Evolutionary conservation across 2,797 vertebrate species (phyloP).

Genomic region (Lerista edwardsae): DNA sequence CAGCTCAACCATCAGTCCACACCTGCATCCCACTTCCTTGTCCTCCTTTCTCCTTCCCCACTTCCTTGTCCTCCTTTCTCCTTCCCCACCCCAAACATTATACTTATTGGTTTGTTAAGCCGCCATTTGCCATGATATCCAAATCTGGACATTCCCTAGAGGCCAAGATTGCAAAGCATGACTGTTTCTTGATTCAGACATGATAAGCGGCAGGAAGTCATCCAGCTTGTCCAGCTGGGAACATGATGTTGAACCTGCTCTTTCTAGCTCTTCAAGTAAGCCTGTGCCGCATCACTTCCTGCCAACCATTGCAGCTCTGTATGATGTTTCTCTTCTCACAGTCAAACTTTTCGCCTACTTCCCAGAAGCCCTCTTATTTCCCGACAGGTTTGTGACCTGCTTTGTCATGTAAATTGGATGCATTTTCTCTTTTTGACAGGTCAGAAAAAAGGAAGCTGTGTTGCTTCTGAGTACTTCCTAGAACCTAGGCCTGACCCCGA

Average conservation of each 20-base stretch:
- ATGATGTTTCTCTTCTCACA: background rate
- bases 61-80: background rate
- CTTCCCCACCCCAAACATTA: background rate
- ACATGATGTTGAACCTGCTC: no score
- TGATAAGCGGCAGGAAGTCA: no score
- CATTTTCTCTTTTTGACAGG: slow-evolving; percentile 55
- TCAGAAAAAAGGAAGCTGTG: slow-evolving; percentile 82
- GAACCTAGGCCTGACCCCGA: slow-evolving; percentile 73
- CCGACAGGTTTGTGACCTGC: background rate
- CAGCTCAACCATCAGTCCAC: no score
- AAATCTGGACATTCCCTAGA: no score
- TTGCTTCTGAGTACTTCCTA: slow-evolving; percentile 92
- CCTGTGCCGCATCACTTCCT: no score
- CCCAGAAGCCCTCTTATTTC: background rate
- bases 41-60: no score
- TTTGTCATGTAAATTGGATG: background rate
- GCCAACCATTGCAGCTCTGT: background rate
- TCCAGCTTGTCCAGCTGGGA: no score
- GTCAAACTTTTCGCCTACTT: background rate
- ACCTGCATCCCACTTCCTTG: no score
- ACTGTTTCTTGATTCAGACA: no score
- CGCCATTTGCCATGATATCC: no score
- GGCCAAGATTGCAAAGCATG: no score
- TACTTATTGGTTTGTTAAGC: no score
- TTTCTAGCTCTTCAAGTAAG: background rate